Evolutionary conservation across 2,888 invertebrate species (phyloP).

Genomic region (Boloria euphrosyne): DNA sequence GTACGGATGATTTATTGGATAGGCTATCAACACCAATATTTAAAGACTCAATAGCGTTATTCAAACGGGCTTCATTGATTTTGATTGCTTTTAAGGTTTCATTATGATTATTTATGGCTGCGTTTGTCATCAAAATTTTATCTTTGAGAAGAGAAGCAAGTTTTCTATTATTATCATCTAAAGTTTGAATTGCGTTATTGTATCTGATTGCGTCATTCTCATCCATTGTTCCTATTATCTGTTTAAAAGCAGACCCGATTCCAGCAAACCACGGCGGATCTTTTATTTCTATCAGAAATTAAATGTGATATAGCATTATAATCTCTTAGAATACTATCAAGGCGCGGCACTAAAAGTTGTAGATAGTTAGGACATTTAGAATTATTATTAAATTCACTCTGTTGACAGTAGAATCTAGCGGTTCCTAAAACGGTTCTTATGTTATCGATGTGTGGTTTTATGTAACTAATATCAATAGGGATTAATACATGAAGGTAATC

Average conservation of each 20-base stretch:
- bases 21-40: too few relatives aligned
- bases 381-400: slow-evolving; percentile 19
- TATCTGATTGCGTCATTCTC: slow-evolving; percentile 40
- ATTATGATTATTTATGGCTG: slow-evolving; percentile 7
- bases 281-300: background rate
- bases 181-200: slow-evolving; percentile 40
- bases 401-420: slow-evolving; percentile 29
- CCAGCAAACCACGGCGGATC: background rate
- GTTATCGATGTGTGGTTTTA: slow-evolving; percentile 40
- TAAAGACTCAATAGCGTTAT: slow-evolving; percentile 28
- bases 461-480: slow-evolving; percentile 40
- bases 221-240: slow-evolving; percentile 42
- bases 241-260: slow-evolving; percentile 44
- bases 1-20: too few relatives aligned
- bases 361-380: slow-evolving; percentile 16
- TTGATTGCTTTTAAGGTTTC: background rate
- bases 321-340: slow-evolving; percentile 11
- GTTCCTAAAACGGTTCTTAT: slow-evolving; percentile 35
- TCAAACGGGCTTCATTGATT: slow-evolving; percentile 28
- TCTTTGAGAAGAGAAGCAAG: slow-evolving; percentile 37
- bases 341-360: slow-evolving; percentile 14
- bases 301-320: background rate
- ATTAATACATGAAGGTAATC: slow-evolving; percentile 33
- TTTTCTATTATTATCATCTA: slow-evolving; percentile 35
- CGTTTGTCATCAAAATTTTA: slow-evolving; percentile 36